Evolutionary conservation across 1,140 invertebrate species (phyloP).

Genomic region (Ostrea edulis): DNA sequence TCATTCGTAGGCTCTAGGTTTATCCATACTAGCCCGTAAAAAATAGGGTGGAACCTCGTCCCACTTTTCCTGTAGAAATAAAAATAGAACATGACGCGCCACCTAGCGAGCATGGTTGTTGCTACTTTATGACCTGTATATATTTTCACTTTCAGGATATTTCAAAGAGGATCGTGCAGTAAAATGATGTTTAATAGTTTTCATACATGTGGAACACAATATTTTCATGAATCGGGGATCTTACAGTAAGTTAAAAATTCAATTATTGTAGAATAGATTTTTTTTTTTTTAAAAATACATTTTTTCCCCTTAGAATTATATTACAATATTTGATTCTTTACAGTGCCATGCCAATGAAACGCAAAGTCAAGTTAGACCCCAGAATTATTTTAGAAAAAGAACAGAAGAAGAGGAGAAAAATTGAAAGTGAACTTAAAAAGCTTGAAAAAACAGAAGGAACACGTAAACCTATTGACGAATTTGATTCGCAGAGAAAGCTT

Average conservation of each 20-base stretch:
- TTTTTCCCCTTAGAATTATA: too few relatives aligned
- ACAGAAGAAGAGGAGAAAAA: constrained; percentile 37
- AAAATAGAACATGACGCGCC: too few relatives aligned
- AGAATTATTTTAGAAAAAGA: constrained; percentile 23
- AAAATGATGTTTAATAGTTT: not conserved
- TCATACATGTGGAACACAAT: not conserved
- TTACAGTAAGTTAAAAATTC: not conserved
- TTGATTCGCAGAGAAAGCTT: not conserved
- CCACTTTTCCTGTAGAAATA: too few relatives aligned
- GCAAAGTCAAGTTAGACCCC: constrained; percentile 25
- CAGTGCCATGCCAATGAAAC: constrained; percentile 26
- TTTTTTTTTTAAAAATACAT: too few relatives aligned
- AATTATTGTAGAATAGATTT: too few relatives aligned
- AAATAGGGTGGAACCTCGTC: too few relatives aligned
- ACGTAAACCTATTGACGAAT: constrained; percentile 20
- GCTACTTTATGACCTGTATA: too few relatives aligned
- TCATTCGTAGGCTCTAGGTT: too few relatives aligned
- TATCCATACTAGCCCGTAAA: too few relatives aligned
- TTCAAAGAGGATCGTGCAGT: not conserved
- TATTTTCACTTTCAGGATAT: not conserved
- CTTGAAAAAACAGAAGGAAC: not conserved
- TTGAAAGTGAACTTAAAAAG: constrained; percentile 10
- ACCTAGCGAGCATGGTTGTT: too few relatives aligned
- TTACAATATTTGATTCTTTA: not conserved
- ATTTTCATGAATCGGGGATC: not conserved